Evolutionary conservation across 92 coral and sea anemone species (phyloP), one percentile per base, ranked within the genome.

Genomic region (Epizoanthus ramosus): DNA sequence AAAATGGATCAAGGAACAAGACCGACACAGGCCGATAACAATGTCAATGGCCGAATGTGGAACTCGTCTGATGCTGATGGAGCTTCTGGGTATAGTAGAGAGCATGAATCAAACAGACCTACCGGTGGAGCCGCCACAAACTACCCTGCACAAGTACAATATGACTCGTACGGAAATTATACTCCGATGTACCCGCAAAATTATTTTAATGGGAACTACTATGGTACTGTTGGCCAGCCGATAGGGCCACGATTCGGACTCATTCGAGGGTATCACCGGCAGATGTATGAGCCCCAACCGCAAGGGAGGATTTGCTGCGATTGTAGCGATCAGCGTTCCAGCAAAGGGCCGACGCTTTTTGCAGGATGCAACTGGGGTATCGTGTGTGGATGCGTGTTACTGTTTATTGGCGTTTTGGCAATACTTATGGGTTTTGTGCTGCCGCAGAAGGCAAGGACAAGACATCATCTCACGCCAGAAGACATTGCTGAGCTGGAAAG

Each of bases 241-340:
- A 81, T 75, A 21, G 84, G 86, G 57, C 85, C 94, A 37, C 80
- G 93, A 61, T 88, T 96, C 73, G 99, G 99, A 14, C 95, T 96
- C 58, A 96, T 96, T 70, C 92, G 99, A 28, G 99, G 99, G 3
- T 96, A 92, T 58, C 99, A 96, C 79, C 89, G 91, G 22, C 97
- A 96, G 82, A 92, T 96, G 99, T 92, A 96, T 68, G 98, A 93
- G 52, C 91, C 90, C 24, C 77, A 70, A 39, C 59, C 84, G 8
- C 91, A 71, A 57, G 59, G 58, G 3, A 39, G 79, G 23, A 64
- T 88, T 4, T 94, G 99, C 63, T 94, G 98, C 57, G 93, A 88
- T 19, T 86, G 97, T 57, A 24, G 87, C 8, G 76, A 87, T 21
- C 54, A 13, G 8, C 87, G 84, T 17, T 83, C 81, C 6, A 21